phyloP scores from a whole-genome alignment of 2,888 invertebrate species.

The Morpho deidamia region DNA sequence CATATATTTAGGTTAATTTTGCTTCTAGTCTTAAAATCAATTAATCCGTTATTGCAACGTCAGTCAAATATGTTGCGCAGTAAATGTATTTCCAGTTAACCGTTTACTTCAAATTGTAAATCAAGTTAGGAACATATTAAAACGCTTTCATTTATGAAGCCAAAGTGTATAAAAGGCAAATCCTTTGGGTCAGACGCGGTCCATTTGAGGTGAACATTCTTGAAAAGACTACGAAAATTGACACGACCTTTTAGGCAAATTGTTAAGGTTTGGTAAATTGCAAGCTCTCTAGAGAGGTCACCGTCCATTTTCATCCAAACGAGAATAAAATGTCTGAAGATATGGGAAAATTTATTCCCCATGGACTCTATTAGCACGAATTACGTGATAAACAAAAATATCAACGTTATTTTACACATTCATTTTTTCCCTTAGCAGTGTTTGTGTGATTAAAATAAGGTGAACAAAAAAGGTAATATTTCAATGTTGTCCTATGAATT shows the following conservation, averaged over 20 bases:
- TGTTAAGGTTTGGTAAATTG: conserved; percentile 17
- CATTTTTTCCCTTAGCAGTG: too few relatives aligned
- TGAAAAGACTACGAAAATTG: conserved; percentile 19
- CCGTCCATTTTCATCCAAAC: conserved; percentile 2
- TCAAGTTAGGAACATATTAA: background rate
- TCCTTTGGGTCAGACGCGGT: conserved; percentile 4
- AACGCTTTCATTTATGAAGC: background rate
- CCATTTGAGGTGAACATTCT: conserved; percentile 21
- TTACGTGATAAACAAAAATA: background rate
- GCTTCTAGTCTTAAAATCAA: too few relatives aligned
- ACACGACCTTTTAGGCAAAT: conserved; percentile 23
- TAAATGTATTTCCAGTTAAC: too few relatives aligned
- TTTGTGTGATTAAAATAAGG: too few relatives aligned
- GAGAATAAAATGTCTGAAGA: conserved; percentile 4
- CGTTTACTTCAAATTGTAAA: too few relatives aligned
- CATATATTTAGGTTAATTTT: too few relatives aligned
- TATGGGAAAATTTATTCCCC: background rate
- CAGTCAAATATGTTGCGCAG: too few relatives aligned
- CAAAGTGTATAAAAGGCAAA: background rate
- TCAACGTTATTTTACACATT: too few relatives aligned
- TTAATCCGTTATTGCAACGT: too few relatives aligned
- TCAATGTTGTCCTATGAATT: too few relatives aligned
- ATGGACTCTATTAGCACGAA: background rate
- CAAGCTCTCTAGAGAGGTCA: conserved; percentile 7
- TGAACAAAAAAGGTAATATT: too few relatives aligned